These are phyloP conservation scores for Mellilla xanthometata DNA, from an alignment of 2,888 invertebrate genomes.

Conservation along the genomic window DNA sequence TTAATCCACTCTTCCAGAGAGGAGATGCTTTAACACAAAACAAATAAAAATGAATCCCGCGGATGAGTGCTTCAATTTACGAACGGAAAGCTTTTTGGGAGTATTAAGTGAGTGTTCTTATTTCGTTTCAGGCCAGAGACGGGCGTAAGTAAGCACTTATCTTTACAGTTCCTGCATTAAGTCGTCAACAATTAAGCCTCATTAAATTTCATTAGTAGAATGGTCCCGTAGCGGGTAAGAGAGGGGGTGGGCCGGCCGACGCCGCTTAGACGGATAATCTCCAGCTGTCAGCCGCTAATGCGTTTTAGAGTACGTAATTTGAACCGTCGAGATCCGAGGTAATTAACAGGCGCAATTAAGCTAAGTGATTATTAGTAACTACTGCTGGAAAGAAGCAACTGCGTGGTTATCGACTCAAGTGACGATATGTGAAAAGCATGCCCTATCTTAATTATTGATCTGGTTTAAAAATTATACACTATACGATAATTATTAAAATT, in stretches of 20 bases:
- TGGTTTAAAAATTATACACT: no score
- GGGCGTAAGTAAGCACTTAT: slow-evolving; percentile 65
- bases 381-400: slow-evolving; percentile 55
- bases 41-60: slow-evolving; percentile 23
- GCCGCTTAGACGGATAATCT: slow-evolving; percentile 81
- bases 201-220: slow-evolving; percentile 79
- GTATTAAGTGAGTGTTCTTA: slow-evolving; percentile 39
- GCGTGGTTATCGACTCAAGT: slow-evolving; percentile 33
- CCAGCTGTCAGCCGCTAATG: slow-evolving; percentile 81
- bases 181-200: slow-evolving; percentile 80
- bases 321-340: slow-evolving; percentile 80
- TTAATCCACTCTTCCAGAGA: slow-evolving; percentile 21
- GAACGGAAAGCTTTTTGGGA: slow-evolving; percentile 40
- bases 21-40: slow-evolving; percentile 25
- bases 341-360: slow-evolving; percentile 81
- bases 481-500: no score
- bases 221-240: slow-evolving; percentile 58
- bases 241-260: slow-evolving; percentile 54
- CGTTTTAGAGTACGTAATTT: slow-evolving; percentile 83
- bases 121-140: slow-evolving; percentile 61
- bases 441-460: not conserved
- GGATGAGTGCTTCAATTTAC: slow-evolving; percentile 30
- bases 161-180: slow-evolving; percentile 76
- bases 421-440: slow-evolving; percentile 17
- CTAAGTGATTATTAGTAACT: slow-evolving; percentile 79